A percentile compares a stretch with the other conserved stretches of the same genome.
These are phyloP conservation scores for Aporrectodea caliginosa DNA, from an alignment of 1,140 invertebrate species.

Conservation along the genomic window DNA sequence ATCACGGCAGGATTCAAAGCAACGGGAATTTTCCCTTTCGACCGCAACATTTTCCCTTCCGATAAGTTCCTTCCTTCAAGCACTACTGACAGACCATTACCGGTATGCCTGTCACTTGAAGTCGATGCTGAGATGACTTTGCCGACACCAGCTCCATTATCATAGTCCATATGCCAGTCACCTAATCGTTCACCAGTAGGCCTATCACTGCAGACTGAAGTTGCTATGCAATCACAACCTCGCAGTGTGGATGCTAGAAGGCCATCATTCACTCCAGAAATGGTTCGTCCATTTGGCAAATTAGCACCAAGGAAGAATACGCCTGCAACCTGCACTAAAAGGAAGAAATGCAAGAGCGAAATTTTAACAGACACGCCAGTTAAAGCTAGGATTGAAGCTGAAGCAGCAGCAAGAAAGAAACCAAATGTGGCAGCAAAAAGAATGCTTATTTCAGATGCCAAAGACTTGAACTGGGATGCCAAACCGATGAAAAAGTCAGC, in stretches of 20 bases:
- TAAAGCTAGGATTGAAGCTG: not conserved
- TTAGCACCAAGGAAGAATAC: not conserved
- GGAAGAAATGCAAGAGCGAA: not conserved
- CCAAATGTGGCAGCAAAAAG: too few relatives aligned
- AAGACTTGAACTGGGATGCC: too few relatives aligned
- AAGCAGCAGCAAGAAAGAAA: too few relatives aligned
- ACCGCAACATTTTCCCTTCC: slow-evolving; percentile 28
- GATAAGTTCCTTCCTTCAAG: slow-evolving; percentile 29
- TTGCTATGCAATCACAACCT: not conserved
- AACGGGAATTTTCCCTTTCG: slow-evolving; percentile 46
- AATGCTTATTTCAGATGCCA: too few relatives aligned
- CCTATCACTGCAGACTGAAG: not conserved
- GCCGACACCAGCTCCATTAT: not conserved
- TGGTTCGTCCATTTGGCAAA: not conserved
- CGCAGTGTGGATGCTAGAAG: too few relatives aligned
- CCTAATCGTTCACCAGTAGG: not conserved
- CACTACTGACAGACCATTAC: slow-evolving; percentile 23
- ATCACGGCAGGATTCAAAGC: slow-evolving; percentile 55
- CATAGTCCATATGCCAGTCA: not conserved
- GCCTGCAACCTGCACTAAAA: too few relatives aligned
- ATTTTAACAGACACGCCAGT: slow-evolving; percentile 16
- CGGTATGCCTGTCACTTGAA: too few relatives aligned
- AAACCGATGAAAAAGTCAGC: too few relatives aligned
- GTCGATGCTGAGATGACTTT: not conserved
- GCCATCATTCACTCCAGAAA: too few relatives aligned